Evolutionary conservation across 2,113 vertebrate species (phyloP), one percentile per base, ranked within the genome.

Genomic region (Trochalopteron elliotii): DNA sequence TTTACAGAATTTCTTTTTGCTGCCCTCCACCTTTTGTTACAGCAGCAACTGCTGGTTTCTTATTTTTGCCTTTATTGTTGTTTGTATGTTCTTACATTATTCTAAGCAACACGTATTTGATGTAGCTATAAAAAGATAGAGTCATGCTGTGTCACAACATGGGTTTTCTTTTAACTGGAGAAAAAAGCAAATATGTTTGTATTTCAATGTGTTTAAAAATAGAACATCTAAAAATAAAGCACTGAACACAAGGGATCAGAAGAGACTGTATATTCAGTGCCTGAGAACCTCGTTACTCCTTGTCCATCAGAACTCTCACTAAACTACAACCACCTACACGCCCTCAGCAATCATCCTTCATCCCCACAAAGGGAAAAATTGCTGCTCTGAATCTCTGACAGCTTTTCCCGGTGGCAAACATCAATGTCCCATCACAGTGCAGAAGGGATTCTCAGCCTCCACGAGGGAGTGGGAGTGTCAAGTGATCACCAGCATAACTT

Each of bases 121-220:
- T 94, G 88, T 87, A 49, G 76, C 77, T 94, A 94, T 93, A 90
- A 96, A 96, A 97, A 96, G 90, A 83, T 2, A 94, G 23, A 94
- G 61, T 82, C 90, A 84, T 69, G 77, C 92, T 96, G 90, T 93
- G 88, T 89, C 90, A 93, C 93, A 95, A 90, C 90, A 89, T 60
- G 86, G 57, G n/a, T 56, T 94, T 86, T 88, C 94, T 93, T 93
- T 93, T 59, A 93, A 94, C 49, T 87, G 45, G 9, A 82, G 85
- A 57, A 74, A 91, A 93, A 74, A 5, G 2, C 75, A 96, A 95
- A 92, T 87, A 90, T 89, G 95, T 92, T 82, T 89, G 20, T 89
- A 92, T 92, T 95, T 93, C 83, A 84, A 71, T 53, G 18, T 30
- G 5, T 57, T 89, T 94, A 85, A 94, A 96, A 95, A 95, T 91